Percentiles rank a stretch among this genome's conserved stretches.
Evolutionary conservation across 2,888 invertebrate genomes (phyloP).

Genomic region (Eurois occulta): DNA sequence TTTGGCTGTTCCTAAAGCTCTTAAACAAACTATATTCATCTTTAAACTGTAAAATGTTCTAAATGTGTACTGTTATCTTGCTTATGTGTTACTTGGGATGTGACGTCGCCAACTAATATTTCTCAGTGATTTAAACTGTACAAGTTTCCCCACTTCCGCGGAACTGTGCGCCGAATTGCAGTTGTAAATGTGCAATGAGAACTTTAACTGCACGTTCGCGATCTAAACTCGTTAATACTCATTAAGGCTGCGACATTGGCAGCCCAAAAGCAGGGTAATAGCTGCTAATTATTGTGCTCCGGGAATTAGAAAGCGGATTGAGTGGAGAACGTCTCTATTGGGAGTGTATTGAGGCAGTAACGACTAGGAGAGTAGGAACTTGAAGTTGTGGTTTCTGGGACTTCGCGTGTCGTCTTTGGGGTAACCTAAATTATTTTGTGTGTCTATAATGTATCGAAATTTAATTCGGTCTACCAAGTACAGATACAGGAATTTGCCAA

Average conservation of each 20-base stretch:
- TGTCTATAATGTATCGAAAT: neutral
- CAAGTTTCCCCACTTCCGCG: conserved; percentile 57
- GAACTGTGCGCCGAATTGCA: conserved; percentile 56
- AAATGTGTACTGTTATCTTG: too few species aligned
- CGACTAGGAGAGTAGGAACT: neutral
- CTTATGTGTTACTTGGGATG: too few species aligned
- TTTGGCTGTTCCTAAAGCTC: too few species aligned
- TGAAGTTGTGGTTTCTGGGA: neutral
- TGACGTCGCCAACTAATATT: conserved; percentile 56
- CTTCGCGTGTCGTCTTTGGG: neutral
- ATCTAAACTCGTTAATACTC: conserved; percentile 62
- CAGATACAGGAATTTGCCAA: neutral
- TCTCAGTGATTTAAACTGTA: conserved; percentile 54
- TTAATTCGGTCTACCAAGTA: neutral
- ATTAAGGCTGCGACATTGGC: conserved; percentile 50
- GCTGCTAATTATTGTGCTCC: conserved; percentile 35
- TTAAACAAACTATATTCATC: too few species aligned
- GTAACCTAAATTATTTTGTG: neutral
- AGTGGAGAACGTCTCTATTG: conserved; percentile 7
- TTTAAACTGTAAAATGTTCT: too few species aligned
- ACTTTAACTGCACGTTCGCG: conserved; percentile 57
- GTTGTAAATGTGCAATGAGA: conserved; percentile 57
- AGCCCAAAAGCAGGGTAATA: conserved; percentile 39
- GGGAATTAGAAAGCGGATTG: conserved; percentile 17
- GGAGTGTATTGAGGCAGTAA: neutral